Evolutionary conservation across 2,797 vertebrate genomes (phyloP), one percentile per base, ranked within the genome.

Genomic region (Pipistrellus kuhlii): DNA sequence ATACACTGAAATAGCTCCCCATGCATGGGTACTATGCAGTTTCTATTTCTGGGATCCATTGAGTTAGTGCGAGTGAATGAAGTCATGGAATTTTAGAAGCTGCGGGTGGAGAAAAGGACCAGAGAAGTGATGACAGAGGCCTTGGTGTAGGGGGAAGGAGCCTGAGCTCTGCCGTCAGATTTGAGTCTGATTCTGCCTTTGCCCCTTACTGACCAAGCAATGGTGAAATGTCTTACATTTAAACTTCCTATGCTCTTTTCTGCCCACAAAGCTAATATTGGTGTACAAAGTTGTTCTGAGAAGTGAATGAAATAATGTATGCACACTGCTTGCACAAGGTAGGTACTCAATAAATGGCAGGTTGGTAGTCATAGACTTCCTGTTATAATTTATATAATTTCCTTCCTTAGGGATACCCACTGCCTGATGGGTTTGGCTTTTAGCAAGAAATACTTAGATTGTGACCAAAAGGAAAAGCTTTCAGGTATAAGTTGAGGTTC

Each of bases 131-230:
- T 35, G 68, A 13, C 41, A 12, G 32, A 64, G 44, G 23, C 41
- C 53, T 4, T 8, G 32, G 2, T 10, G 5, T 0, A 21, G 27
- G 32, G 32, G 57, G 38, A 18, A 27, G 25, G 51, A 55, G 6
- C 35, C 18, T 4, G 41, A 57, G 21, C 66, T 51, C 32, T 0
- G 0, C 0, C 23, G n/a, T 78, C 57, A 44, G n/a, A 59, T 27
- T 25, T 14, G 18, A 44, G 7, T 85, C 57, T 23, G 48, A 46
- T 6, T 44, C n/a, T 82, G 25, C 23, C 41, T 62, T 32, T 14
- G 7, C 10, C 21, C 25, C 62, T n/a, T 15, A 20, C 25, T 10
- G 41, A 46, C n/a, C 30, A 20, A 87, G 13, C 66, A 35, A 0
- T 44, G 11, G 30, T 44, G 71, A 25, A 57, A 23, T 72, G 48